Base-by-base conservation (phyloP, 92 coral and sea anemone species). In the Parazoanthus darwini region DNA sequence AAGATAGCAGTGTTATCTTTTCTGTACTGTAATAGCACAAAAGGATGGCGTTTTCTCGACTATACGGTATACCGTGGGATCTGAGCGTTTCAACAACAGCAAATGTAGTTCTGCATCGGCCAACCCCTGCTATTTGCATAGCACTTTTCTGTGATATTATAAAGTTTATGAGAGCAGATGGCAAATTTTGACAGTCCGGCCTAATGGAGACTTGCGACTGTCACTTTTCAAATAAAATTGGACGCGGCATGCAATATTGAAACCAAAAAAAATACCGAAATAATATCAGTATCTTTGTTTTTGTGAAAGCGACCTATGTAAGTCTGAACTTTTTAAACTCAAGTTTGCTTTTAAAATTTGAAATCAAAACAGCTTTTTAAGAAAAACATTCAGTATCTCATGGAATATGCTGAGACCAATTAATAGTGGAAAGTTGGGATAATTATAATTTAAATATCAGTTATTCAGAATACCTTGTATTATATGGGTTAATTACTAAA, bases 91-190 rank as follows among this genome's bases (percentile, higher is more conserved):
- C 51, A 48, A 48, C 46, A 37, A 76, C 54, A 76, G 42, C 3
- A 16, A 76, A 20, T 39, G 3, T 39, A 36, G 80, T n/a, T 39
- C 42, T 18, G 18, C n/a, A 39, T 39, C 42, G 42, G 80, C 15
- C 80, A 42, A 76, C 23, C 9, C 54, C 25, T 39, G 8, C 25
- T 33, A 39, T 76, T 74, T 35, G 78, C 54, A 76, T 76, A 76
- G 70, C 18, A 18, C 54, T 76, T 39, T 15, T 76, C 29, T 4
- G 70, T 39, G 48, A 8, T 11, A 39, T 39, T 76, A 38, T 20
- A 23, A 76, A 76, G 80, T 39, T 76, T 6, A 46, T 76, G 54
- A 39, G 80, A 39, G 80, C 48, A 76, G 80, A 76, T 76, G 80
- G 54, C n/a, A 76, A 76, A 5, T 76, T 37, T 76, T 39, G 80